phyloP scores from a whole-genome alignment of 2,888 invertebrate genomes.

The Machimus rusticus region DNA sequence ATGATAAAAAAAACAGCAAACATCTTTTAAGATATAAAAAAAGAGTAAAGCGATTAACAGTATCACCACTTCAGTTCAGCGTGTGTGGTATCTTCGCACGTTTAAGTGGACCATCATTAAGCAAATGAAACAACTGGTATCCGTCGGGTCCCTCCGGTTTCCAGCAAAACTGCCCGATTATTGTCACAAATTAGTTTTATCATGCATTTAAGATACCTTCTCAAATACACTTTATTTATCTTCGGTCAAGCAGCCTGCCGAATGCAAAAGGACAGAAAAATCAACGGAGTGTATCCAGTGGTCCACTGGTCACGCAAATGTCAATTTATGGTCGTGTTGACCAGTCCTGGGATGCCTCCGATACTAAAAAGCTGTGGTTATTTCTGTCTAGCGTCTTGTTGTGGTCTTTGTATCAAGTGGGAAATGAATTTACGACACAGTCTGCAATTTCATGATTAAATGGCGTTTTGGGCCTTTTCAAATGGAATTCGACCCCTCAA shows the following conservation, averaged over 20 bases:
- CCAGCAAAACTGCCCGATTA: slow-evolving; percentile 33
- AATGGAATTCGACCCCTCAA: not conserved
- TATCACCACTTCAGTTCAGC: not conserved
- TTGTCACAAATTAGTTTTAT: slow-evolving; percentile 45
- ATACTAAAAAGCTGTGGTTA: not conserved
- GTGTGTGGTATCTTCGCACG: slow-evolving; percentile 34
- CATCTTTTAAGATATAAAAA: not conserved
- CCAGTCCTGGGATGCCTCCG: not conserved
- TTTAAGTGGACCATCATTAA: slow-evolving; percentile 36
- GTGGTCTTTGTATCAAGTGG: slow-evolving; percentile 24
- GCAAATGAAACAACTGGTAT: slow-evolving; percentile 31
- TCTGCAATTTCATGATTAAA: slow-evolving; percentile 34
- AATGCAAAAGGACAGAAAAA: not conserved
- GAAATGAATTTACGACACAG: slow-evolving; percentile 44
- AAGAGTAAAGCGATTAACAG: not conserved
- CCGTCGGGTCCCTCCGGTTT: not conserved
- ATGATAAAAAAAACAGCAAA: slow-evolving; percentile 11
- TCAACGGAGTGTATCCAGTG: not conserved
- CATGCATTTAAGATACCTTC: slow-evolving; percentile 42
- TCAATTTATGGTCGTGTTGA: slow-evolving; percentile 42
- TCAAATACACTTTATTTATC: slow-evolving; percentile 41
- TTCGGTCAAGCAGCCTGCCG: not conserved
- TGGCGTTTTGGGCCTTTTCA: slow-evolving; percentile 18
- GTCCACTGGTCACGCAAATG: slow-evolving; percentile 43
- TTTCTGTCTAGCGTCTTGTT: not conserved